A percentile compares a stretch with the other conserved stretches of the same genome.
These are phyloP conservation scores for Aldabrachelys gigantea DNA, from an alignment of 2,113 vertebrate genomes.

Conservation along the genomic window DNA sequence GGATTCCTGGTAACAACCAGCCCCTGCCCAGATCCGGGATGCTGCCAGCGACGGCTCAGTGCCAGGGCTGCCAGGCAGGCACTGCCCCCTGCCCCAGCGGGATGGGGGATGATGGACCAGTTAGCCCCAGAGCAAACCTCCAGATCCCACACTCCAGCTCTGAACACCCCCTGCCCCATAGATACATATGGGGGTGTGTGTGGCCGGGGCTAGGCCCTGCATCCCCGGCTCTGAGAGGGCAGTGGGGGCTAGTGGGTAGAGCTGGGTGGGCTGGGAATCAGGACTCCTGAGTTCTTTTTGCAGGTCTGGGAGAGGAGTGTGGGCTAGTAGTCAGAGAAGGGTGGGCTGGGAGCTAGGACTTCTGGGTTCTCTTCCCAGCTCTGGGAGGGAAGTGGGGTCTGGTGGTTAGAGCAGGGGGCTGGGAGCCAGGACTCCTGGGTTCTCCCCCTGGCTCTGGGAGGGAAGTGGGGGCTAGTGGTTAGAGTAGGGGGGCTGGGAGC, in stretches of 20 bases:
- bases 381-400: background rate
- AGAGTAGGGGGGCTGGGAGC: background rate
- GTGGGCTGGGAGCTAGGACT: background rate
- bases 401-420: background rate
- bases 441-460: no score
- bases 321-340: no score
- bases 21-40: background rate
- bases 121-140: no score
- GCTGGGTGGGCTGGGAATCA: no score
- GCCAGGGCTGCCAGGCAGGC: background rate
- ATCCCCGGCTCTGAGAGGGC: background rate
- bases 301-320: background rate
- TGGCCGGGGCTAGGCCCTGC: background rate
- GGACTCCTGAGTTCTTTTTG: conserved; percentile 22
- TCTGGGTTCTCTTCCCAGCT: conserved; percentile 42
- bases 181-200: background rate
- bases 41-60: background rate
- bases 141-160: background rate
- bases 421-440: no score
- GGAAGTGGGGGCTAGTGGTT: no score
- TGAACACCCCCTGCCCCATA: background rate
- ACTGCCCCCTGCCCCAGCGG: no score
- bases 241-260: no score
- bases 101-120: no score
- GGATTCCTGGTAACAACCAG: background rate